Conservation (phyloP, 2,888 invertebrate genomes). For the Achlya flavicornis region DNA sequence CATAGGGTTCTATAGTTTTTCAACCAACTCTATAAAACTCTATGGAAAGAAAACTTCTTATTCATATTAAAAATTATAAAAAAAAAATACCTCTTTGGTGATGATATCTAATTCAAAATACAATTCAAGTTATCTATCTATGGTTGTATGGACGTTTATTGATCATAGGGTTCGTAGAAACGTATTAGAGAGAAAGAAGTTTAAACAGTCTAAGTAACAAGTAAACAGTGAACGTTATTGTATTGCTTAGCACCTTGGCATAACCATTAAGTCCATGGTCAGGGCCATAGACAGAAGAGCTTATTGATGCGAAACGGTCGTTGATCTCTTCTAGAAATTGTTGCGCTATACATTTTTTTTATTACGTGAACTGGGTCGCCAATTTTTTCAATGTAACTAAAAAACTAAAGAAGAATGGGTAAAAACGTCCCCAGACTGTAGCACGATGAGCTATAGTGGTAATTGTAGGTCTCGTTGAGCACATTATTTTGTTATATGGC, state of each 20-base stretch:
- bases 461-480: no score
- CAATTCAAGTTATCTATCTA: neutral
- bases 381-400: no score
- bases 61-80: no score
- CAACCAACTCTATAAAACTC: no score
- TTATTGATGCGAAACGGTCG: slow-evolving; percentile 24
- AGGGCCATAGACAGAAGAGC: slow-evolving; percentile 29
- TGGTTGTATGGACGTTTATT: neutral
- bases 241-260: slow-evolving; percentile 35
- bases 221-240: slow-evolving; percentile 23
- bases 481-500: no score
- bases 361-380: no score
- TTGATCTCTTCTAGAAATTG: slow-evolving; percentile 24
- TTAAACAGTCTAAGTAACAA: neutral
- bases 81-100: no score
- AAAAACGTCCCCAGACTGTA: no score
- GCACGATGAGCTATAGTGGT: no score
- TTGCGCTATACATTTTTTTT: slow-evolving; percentile 7
- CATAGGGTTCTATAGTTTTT: no score
- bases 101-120: neutral
- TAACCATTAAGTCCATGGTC: slow-evolving; percentile 20
- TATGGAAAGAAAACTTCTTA: no score
- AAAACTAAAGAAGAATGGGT: no score
- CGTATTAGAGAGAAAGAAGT: neutral
- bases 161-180: neutral